Evolutionary conservation across 1,140 invertebrate genomes (phyloP).

Genomic region (Spodoptera frugiperda): DNA sequence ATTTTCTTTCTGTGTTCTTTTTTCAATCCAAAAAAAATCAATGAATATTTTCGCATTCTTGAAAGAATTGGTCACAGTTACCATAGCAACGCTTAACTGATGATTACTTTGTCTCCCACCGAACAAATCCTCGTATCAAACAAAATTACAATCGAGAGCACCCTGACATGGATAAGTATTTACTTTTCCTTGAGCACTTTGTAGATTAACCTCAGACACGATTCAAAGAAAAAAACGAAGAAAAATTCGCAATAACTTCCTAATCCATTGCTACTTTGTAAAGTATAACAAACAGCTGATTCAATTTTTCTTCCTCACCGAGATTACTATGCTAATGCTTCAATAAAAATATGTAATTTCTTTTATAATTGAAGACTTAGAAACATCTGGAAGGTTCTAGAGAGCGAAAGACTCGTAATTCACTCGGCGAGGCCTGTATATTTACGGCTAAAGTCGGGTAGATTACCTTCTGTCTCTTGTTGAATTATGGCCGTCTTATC

Average conservation of each 20-base stretch:
- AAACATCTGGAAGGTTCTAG: conserved; percentile 6
- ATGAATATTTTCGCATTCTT: no score
- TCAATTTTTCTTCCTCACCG: not conserved
- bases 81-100: no score
- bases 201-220: not conserved
- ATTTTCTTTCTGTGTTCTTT: no score
- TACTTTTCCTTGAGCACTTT: not conserved
- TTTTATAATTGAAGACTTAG: conserved; percentile 20
- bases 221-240: not conserved
- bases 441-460: conserved; percentile 42
- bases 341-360: not conserved
- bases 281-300: conserved; percentile 1
- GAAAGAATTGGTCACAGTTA: no score
- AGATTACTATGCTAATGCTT: conserved; percentile 2
- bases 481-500: conserved; percentile 44
- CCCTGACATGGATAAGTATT: not conserved
- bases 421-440: conserved; percentile 24
- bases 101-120: no score
- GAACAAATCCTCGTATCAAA: no score
- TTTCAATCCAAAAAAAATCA: no score
- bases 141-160: no score
- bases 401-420: conserved; percentile 25
- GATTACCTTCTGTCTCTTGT: conserved; percentile 45
- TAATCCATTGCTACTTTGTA: not conserved
- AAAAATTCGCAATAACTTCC: not conserved